Base-by-base conservation (phyloP, 2,888 invertebrate species). In the Drosophila aldrichi region DNA sequence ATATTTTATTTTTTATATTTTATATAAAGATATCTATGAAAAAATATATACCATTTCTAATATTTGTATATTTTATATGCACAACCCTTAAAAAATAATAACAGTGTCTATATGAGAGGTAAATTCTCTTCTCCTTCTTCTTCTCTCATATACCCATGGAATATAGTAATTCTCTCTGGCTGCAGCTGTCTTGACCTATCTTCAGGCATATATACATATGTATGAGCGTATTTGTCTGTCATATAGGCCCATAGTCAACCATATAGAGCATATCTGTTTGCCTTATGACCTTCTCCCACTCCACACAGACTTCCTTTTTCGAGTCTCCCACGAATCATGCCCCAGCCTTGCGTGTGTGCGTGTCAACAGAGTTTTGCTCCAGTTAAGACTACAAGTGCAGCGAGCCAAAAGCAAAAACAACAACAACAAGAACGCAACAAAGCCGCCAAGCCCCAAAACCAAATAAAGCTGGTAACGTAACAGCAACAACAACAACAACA, bases 401-500 rank as follows among this genome's bases (percentile, higher is more conserved):
- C 38, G 36, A 62, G 56, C 71, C 57, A 51, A 65, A 51, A 10
- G 18, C 14, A 41, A 20, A 25, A 25, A 25, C 25, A 3, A 25
- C 20, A 25, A 25, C 25, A 3, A 25, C 20, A 25, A 25, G 51
- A 68, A 71, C 55, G 44, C 9, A 14, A 38, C 58, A 54, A 10
- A 51, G 29, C 48, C 36, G 38, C 22, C 20, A 65, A 66, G 44
- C 44, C 38, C 40, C 29, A 67, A 49, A 67, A 43, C 72, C 56
- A 60, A 69, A 75, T 70, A 76, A 73, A 72, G 75, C 75, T 57
- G 63, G 52, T 58, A 70, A 69, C 52, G n/a, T 79, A 86, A 87
- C 77, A 82, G 81, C 73, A 79, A 68, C 61, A 78, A 69, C 36
- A 87, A 85, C 36, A 84, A 78, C 77, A 77, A 81, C 61, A 80